These are phyloP conservation scores for Cecidostiba fungosa DNA, from an alignment of 2,888 invertebrate species.

Conservation along the genomic window DNA sequence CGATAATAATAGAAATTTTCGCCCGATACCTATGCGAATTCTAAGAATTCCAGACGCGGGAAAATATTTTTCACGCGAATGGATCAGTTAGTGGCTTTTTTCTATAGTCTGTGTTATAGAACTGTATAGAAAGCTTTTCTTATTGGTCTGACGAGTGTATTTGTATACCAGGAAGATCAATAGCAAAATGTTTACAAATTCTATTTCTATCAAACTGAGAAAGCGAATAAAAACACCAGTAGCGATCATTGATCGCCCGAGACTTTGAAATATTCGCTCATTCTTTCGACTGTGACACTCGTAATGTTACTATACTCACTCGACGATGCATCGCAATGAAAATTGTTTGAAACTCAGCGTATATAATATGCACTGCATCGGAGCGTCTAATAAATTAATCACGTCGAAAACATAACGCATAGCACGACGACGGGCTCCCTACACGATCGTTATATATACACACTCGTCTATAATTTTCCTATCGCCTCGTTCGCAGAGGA, in stretches of 20 bases:
- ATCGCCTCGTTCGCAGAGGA: not conserved
- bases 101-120: too few relatives aligned
- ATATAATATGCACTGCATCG: not conserved
- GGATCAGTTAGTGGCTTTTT: too few relatives aligned
- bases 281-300: not conserved
- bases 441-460: not conserved
- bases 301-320: not conserved
- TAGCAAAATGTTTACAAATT: too few relatives aligned
- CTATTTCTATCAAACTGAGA: too few relatives aligned
- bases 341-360: not conserved
- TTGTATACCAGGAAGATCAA: too few relatives aligned
- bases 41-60: not conserved
- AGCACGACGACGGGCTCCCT: not conserved
- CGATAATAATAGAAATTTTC: not conserved
- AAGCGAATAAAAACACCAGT: too few relatives aligned
- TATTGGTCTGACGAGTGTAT: too few relatives aligned
- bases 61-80: not conserved
- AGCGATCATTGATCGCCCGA: too few relatives aligned
- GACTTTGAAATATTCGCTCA: not conserved
- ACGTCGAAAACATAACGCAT: not conserved
- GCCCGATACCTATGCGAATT: too few relatives aligned
- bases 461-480: slow-evolving; percentile 11
- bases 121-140: too few relatives aligned
- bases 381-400: slow-evolving; percentile 3
- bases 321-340: not conserved